Conservation (phyloP, 2,888 invertebrate species). For the Drosophila longiperda region DNA sequence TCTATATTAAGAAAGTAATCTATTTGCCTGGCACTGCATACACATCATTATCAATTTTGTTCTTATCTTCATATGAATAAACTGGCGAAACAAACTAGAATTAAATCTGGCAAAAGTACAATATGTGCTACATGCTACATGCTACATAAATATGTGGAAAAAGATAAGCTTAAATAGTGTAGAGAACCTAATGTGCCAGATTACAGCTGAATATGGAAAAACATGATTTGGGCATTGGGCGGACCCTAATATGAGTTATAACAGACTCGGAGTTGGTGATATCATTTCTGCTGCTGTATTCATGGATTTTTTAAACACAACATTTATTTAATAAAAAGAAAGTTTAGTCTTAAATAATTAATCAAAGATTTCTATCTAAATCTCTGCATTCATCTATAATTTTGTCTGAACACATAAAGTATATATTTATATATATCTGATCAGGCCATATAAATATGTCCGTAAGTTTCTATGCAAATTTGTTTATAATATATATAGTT, state of each 20-base stretch:
- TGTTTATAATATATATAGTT: neutral
- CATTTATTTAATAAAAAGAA: neutral
- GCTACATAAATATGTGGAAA: neutral
- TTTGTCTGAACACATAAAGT: neutral
- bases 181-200: neutral
- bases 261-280: conserved; percentile 1
- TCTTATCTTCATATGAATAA: conserved; percentile 35
- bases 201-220: neutral
- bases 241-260: neutral
- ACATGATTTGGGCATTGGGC: neutral
- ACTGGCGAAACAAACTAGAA: conserved; percentile 25
- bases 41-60: conserved; percentile 37
- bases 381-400: neutral
- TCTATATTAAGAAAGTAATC: conserved; percentile 34
- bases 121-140: conserved; percentile 6
- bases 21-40: conserved; percentile 24
- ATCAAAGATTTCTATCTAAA: neutral
- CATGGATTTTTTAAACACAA: neutral
- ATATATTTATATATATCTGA: neutral
- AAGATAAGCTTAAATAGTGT: conserved; percentile 24
- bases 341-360: neutral
- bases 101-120: conserved; percentile 18
- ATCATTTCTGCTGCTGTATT: neutral
- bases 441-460: neutral
- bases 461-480: neutral